Percentiles rank a stretch among this genome's conserved stretches.
Evolutionary conservation across 2,797 vertebrate genomes (phyloP).

Genomic region (Brotula barbata): DNA sequence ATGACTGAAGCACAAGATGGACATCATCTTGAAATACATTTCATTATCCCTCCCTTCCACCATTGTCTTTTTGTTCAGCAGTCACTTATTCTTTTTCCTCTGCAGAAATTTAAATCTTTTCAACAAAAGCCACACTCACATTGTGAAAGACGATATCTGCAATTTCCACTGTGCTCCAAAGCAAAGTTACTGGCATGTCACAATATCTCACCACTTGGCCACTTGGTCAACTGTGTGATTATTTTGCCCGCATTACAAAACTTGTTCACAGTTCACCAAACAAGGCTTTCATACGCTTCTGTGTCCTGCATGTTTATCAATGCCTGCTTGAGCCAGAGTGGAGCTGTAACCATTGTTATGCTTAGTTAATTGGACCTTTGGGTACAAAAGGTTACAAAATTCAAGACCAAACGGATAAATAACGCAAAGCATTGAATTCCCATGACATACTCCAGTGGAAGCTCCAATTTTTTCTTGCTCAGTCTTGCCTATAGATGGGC

Average conservation of each 20-base stretch:
- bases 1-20: constrained; percentile 58
- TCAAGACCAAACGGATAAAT: constrained; percentile 75
- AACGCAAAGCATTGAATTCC: constrained; percentile 68
- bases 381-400: constrained; percentile 72
- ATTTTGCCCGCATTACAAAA: constrained; percentile 51
- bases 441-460: constrained; percentile 31
- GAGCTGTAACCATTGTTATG: constrained; percentile 68
- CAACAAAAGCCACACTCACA: constrained; percentile 48
- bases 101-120: constrained; percentile 54
- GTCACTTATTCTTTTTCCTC: not conserved
- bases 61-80: constrained; percentile 35
- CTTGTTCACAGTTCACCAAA: constrained; percentile 61
- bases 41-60: constrained; percentile 38
- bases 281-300: constrained; percentile 62
- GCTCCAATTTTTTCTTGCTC: constrained; percentile 61
- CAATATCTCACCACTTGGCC: constrained; percentile 64
- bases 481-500: constrained; percentile 49
- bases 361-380: constrained; percentile 77
- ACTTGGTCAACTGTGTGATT: constrained; percentile 63
- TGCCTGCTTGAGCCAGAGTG: constrained; percentile 53
- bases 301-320: constrained; percentile 63
- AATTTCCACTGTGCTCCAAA: constrained; percentile 34
- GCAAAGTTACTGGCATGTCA: constrained; percentile 66
- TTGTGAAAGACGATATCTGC: constrained; percentile 50
- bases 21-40: constrained; percentile 62